A percentile compares a stretch with the other conserved stretches of the same genome.
Evolutionary conservation across 2,888 invertebrate species (phyloP).

Genomic region (Calameuta filiformis): DNA sequence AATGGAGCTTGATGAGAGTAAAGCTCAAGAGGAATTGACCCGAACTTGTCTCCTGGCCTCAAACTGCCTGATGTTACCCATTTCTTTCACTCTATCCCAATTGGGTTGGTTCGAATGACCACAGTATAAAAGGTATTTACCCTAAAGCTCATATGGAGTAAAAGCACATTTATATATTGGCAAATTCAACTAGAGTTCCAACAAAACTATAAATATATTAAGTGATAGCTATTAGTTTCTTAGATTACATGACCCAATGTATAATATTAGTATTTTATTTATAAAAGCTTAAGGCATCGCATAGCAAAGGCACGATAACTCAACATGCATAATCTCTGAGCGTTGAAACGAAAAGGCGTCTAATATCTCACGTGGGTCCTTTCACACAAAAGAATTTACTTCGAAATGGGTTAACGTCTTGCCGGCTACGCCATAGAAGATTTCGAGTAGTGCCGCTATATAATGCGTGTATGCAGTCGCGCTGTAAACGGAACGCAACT

Average conservation of each 20-base stretch:
- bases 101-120: neutral
- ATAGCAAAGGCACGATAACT: neutral
- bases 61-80: neutral
- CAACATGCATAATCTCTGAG: neutral
- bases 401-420: conserved; percentile 10
- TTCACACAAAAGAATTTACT: conserved; percentile 1
- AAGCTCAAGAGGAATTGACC: conserved; percentile 23
- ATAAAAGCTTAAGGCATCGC: neutral
- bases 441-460: conserved; percentile 3
- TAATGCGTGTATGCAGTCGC: neutral
- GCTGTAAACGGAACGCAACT: conserved; percentile 28
- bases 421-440: neutral
- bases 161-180: neutral
- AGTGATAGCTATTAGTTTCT: neutral
- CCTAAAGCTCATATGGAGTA: neutral
- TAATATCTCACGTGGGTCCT: conserved; percentile 2
- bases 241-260: neutral
- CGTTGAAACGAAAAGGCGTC: neutral
- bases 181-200: neutral
- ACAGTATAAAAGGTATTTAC: neutral
- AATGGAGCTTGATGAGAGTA: conserved; percentile 50
- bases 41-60: conserved; percentile 3
- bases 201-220: neutral
- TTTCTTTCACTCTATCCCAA: neutral
- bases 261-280: neutral